Evolutionary conservation across 2,888 invertebrate genomes (phyloP), one percentile per base, ranked within the genome.

Genomic region (Noctua pronuba): DNA sequence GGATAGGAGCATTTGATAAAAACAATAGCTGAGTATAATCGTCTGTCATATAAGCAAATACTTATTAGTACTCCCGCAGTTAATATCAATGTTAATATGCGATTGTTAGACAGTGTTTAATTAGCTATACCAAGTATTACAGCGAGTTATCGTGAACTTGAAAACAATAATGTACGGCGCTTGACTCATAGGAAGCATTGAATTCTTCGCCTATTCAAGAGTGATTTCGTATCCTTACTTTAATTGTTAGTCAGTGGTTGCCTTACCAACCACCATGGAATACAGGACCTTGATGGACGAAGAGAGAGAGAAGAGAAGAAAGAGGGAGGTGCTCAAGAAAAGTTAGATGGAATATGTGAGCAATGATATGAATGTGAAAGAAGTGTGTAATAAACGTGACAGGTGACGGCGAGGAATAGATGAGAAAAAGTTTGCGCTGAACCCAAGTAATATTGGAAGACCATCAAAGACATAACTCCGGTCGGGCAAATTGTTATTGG

Each of bases 51-150:
- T 55, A 86, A 75, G 79, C 70, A 35, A 67, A 31, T 65, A 78
- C 79, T 64, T 75, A 78, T 71, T n/a, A 70, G 31, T 71, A 70
- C 62, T 52, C 31, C 18, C n/a, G 79, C 69, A 58, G 69, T 84
- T 79, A 78, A 75, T 70, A 71, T 75, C 44, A 74, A 75, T 73
- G 82, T 76, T 88, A 86, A 86, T 88, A 68, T 77, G 73, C 87
- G 65, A 88, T 88, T 88, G 83, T 88, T 83, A 60, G 24, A 11
- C 72, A 68, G 6, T 72, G 11, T 66, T 52, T 78, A 79, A 67
- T 73, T 68, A 68, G 66, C 44, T 73, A 35, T 72, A 66, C 21
- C 31, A 31, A 72, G 62, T 49, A 21, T 69, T 69, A 66, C 35
- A 52, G 49, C 31, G 11, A 44, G n/a, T 70, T 83, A 78, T 78